Evolutionary conservation across 2,113 vertebrate species (phyloP), one percentile per base, ranked within the genome.

Genomic region (Columba janthina): DNA sequence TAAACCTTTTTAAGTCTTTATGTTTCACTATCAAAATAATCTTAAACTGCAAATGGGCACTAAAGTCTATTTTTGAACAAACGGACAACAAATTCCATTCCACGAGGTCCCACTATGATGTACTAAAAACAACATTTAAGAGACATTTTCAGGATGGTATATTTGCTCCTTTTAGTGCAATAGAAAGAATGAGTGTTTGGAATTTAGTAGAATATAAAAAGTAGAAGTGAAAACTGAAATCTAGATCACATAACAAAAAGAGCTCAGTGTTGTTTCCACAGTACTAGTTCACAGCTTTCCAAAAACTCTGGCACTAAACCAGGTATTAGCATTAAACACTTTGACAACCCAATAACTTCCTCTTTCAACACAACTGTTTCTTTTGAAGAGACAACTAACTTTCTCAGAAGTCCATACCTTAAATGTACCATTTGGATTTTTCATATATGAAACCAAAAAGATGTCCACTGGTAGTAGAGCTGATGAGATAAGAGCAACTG

Each of bases 371-470:
- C 2, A 40, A 42, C 26, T 8, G 4, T 14, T 73, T 25, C 19
- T 22, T 50, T 3, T 17, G 13, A 80, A 58, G 7, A 36, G 2
- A 2, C 1, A 77, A 15, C 14, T 22, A 36, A 26, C 1, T 5
- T 2, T 62, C 53, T 28, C 31, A 5, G 0, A 21, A 71, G 7
- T 8, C 17, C 95, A 32, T 98, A 99, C 99, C 99, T 99, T 99
- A 97, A 99, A 99, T 78, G 99, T 99, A n/a, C 99, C 99, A 94
- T 99, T 99, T 90, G 97, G 98, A 93, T 99, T 98, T 97, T 99
- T 99, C 99, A 99, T 99, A 90, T 99, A 99, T 0, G 99, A 99
- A 95, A 99, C 99, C 65, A 99, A 98, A 94, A 99, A 99, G 96
- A 99, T 99, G 90, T 99, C 99, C 97, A 99, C 99, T 12, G 99